Evolutionary conservation across 2,888 invertebrate species (phyloP).

Genomic region (Therioaphis trifolii): DNA sequence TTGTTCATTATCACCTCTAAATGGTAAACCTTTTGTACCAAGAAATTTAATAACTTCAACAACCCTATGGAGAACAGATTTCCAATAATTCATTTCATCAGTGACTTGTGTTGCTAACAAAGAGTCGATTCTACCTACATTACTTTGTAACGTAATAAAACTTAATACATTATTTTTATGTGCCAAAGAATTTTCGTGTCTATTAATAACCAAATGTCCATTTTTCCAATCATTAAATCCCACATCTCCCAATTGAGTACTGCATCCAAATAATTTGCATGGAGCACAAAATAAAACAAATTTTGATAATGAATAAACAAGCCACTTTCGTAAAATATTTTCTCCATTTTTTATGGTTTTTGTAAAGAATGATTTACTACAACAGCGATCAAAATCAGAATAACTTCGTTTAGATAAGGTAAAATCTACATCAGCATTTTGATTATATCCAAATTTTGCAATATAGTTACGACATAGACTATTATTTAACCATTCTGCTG

Average conservation of each 20-base stretch:
- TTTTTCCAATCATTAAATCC: constrained; percentile 54
- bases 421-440: constrained; percentile 13
- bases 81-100: no score
- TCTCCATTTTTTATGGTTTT: constrained; percentile 10
- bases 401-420: constrained; percentile 7
- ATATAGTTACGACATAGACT: background rate
- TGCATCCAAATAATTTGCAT: constrained; percentile 20
- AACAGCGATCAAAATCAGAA: constrained; percentile 12
- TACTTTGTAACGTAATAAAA: no score
- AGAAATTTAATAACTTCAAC: no score
- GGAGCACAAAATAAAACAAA: no score
- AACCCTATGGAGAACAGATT: no score
- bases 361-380: constrained; percentile 4
- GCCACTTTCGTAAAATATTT: background rate
- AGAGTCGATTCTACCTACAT: no score
- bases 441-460: constrained; percentile 5
- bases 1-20: no score
- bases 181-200: constrained; percentile 56
- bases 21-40: no score
- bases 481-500: background rate
- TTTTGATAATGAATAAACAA: background rate
- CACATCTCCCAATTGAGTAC: constrained; percentile 19
- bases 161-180: no score
- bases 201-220: no score
- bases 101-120: no score